phyloP scores from a whole-genome alignment of 2,113 vertebrate genomes.

The Aegithalos caudatus region DNA sequence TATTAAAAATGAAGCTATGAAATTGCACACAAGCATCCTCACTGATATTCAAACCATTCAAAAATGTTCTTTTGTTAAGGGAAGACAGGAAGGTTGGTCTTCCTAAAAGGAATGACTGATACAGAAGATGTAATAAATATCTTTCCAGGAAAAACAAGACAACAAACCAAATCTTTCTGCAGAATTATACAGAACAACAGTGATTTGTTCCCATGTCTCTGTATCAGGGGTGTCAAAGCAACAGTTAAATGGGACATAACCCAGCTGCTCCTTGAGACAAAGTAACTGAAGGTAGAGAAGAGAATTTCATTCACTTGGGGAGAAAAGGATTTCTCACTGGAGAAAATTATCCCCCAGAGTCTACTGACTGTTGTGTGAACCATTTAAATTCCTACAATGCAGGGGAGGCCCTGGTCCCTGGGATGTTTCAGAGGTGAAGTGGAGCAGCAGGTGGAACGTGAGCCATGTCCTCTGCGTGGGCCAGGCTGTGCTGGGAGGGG shows the following conservation, averaged over 20 bases:
- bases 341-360: neutral
- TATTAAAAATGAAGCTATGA: neutral
- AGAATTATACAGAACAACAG: neutral
- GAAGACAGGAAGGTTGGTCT: neutral
- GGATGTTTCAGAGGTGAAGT: neutral
- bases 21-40: neutral
- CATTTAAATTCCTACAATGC: neutral
- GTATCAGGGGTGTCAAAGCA: neutral
- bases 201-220: neutral
- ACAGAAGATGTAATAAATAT: neutral
- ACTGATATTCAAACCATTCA: neutral
- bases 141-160: neutral
- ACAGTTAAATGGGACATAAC: neutral
- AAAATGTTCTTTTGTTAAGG: neutral
- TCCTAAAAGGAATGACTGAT: neutral
- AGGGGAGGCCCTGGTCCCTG: neutral
- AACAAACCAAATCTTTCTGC: neutral
- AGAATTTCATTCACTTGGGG: fast-evolving
- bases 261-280: neutral
- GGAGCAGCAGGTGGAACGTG: neutral
- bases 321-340: neutral
- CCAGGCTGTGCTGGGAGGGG: neutral
- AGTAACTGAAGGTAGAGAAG: neutral
- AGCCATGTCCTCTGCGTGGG: conserved; percentile 5
- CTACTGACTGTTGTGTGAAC: neutral